Conservation (phyloP, 2,113 vertebrate genomes). For the Globicephala melas region DNA sequence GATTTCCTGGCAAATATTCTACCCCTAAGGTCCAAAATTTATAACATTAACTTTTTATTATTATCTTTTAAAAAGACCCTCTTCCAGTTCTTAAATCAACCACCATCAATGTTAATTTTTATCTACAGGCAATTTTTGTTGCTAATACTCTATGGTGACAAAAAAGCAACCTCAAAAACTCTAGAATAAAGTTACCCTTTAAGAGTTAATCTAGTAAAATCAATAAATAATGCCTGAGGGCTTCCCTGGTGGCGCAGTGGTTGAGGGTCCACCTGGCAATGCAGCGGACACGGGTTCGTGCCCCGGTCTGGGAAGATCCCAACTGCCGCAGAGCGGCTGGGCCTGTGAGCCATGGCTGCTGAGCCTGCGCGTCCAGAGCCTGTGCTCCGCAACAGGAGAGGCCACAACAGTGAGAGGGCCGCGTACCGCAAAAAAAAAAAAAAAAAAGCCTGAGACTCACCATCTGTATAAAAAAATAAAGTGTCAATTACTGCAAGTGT, state of each 20-base stretch:
- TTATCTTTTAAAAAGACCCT: not conserved
- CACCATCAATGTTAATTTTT: not conserved
- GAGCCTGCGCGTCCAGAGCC: too few relatives aligned
- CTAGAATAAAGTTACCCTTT: not conserved
- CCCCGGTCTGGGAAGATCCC: too few relatives aligned
- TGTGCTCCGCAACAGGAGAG: too few relatives aligned
- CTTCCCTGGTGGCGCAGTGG: too few relatives aligned
- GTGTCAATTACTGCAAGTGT: not conserved
- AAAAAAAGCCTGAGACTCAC: not conserved
- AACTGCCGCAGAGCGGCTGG: too few relatives aligned
- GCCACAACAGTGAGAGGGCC: too few relatives aligned
- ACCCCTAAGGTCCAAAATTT: not conserved
- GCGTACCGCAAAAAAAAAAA: too few relatives aligned
- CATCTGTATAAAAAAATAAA: not conserved
- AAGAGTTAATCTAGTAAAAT: constrained; percentile 8
- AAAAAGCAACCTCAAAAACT: constrained; percentile 12
- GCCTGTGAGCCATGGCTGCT: too few relatives aligned
- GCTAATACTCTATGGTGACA: not conserved
- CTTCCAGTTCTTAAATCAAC: not conserved
- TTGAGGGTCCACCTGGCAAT: rapidly evolving
- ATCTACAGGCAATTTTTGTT: not conserved
- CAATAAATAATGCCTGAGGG: not conserved
- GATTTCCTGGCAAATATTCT: not conserved
- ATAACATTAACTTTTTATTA: not conserved
- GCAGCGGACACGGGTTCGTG: too few relatives aligned